phyloP scores from a whole-genome alignment of 1,140 invertebrate genomes.

The Plutomurus gul region DNA sequence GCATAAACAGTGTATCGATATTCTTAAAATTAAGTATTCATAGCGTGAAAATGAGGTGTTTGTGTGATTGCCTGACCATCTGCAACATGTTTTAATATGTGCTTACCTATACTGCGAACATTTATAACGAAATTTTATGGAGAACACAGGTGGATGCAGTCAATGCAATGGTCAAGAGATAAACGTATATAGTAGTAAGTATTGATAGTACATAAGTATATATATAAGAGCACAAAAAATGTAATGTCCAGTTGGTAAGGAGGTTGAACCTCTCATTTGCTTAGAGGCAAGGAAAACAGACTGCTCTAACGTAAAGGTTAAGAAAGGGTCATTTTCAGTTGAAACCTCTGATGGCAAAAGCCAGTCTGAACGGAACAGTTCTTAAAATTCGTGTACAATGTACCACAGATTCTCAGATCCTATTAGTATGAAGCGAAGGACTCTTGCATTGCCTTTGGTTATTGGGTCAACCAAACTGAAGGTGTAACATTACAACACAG shows the following conservation, averaged over 20 bases:
- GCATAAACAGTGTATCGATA: not conserved
- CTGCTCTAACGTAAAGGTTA: not conserved
- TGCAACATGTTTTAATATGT: too few relatives aligned
- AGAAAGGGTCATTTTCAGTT: not conserved
- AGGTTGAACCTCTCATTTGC: not conserved
- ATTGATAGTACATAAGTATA: too few relatives aligned
- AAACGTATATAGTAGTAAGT: not conserved
- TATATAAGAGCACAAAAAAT: too few relatives aligned
- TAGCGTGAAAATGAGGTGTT: too few relatives aligned
- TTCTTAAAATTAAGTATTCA: slow-evolving; percentile 7
- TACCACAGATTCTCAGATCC: too few relatives aligned
- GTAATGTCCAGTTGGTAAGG: not conserved
- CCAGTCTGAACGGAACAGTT: not conserved
- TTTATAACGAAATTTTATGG: too few relatives aligned
- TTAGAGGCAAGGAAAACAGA: not conserved
- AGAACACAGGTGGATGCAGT: too few relatives aligned
- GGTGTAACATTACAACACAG: not conserved
- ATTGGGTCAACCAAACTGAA: not conserved
- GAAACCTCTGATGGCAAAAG: not conserved
- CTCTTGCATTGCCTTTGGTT: not conserved
- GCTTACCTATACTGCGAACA: too few relatives aligned
- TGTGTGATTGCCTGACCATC: too few relatives aligned
- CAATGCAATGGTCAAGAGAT: too few relatives aligned
- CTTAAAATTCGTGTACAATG: too few relatives aligned
- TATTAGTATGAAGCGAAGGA: not conserved